Evolutionary conservation across 2,888 invertebrate species (phyloP).

Genomic region (Criorhina ranunculi): DNA sequence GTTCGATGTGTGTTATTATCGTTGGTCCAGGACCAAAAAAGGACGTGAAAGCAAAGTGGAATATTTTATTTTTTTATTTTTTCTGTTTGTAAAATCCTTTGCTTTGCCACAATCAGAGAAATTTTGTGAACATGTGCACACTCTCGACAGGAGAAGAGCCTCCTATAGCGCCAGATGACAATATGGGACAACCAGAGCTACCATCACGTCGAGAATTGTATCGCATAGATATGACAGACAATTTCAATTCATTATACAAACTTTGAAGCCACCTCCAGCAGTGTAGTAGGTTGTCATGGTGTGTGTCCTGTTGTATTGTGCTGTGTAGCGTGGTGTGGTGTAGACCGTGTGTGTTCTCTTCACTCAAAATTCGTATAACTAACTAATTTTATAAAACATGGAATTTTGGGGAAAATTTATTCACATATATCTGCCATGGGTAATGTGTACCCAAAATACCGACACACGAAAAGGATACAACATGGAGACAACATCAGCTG

Average conservation of each 20-base stretch:
- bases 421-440: constrained; percentile 38
- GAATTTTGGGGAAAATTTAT: constrained; percentile 67
- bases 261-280: constrained; percentile 39
- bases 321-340: too few relatives aligned
- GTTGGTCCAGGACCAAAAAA: constrained; percentile 7
- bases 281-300: constrained; percentile 12
- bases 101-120: constrained; percentile 58
- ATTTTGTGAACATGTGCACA: constrained; percentile 52
- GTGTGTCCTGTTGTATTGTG: too few relatives aligned
- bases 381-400: constrained; percentile 72
- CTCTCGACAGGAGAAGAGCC: constrained; percentile 7
- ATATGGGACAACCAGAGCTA: constrained; percentile 16
- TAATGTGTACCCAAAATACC: constrained; percentile 26
- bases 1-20: constrained; percentile 24
- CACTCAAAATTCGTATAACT: constrained; percentile 50
- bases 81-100: constrained; percentile 49
- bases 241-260: constrained; percentile 70
- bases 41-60: background rate
- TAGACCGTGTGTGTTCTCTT: constrained; percentile 22
- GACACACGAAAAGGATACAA: background rate
- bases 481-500: constrained; percentile 18
- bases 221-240: constrained; percentile 40
- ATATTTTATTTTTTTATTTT: constrained; percentile 35
- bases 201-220: constrained; percentile 40
- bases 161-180: constrained; percentile 27